Conservation (phyloP, 2,888 invertebrate genomes). For the Thymelicus acteon region DNA sequence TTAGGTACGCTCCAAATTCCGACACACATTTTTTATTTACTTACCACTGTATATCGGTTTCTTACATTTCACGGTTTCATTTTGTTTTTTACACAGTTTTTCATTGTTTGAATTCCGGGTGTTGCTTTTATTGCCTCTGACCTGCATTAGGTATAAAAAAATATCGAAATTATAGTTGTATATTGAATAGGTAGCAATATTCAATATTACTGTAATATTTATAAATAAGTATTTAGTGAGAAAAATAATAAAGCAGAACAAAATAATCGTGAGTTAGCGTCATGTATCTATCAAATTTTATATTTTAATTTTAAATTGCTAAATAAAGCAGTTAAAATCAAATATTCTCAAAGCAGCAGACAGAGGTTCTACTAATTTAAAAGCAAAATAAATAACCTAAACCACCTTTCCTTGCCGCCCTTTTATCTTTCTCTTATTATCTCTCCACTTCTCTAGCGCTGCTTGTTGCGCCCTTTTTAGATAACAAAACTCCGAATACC, state of each 20-base stretch:
- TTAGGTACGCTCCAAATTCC: too few species aligned
- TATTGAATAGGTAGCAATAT: too few species aligned
- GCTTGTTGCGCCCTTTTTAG: constrained; percentile 64
- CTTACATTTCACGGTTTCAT: constrained; percentile 4
- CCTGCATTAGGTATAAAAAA: background rate
- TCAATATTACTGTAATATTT: too few species aligned
- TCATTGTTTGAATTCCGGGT: background rate
- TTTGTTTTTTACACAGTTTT: constrained; percentile 8
- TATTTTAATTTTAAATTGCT: too few species aligned
- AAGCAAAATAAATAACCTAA: background rate
- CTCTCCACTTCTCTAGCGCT: constrained; percentile 71
- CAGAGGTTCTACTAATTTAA: background rate
- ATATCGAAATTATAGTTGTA: too few species aligned
- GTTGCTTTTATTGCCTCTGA: background rate
- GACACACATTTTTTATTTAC: background rate
- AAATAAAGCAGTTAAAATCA: too few species aligned
- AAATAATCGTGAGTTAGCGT: too few species aligned
- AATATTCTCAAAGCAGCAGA: too few species aligned
- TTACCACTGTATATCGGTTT: background rate
- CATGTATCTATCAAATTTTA: too few species aligned
- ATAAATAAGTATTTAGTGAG: too few species aligned
- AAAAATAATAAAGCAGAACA: too few species aligned
- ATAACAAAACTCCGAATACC: constrained; percentile 66
- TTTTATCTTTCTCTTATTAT: constrained; percentile 56
- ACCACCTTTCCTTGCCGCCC: constrained; percentile 40